These are phyloP conservation scores for Ommatoiulus sabulosus DNA, from an alignment of 2,888 invertebrate genomes.

Conservation along the genomic window DNA sequence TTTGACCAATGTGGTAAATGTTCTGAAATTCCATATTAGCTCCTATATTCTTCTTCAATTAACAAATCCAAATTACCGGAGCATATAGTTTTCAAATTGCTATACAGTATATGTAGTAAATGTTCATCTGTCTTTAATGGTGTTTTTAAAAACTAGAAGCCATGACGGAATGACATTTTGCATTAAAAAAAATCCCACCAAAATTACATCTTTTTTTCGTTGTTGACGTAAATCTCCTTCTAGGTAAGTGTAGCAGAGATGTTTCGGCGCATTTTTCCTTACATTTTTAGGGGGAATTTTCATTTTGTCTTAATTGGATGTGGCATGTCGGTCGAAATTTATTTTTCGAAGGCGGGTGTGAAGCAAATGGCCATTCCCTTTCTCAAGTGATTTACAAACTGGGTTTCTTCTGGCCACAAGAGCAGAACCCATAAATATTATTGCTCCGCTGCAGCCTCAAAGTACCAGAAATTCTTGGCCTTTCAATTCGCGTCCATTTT, in stretches of 20 bases:
- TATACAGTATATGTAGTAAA: not conserved
- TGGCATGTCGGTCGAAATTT: conserved; percentile 48
- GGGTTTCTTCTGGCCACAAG: conserved; percentile 27
- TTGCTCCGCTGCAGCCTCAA: not conserved
- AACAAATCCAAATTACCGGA: not conserved
- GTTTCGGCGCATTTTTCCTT: conserved; percentile 21
- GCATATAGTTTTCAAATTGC: not conserved
- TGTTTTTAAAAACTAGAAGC: not conserved
- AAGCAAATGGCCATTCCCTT: conserved; percentile 26
- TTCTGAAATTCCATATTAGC: too few species aligned
- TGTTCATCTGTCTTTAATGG: not conserved
- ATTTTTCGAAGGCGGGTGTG: conserved; percentile 46
- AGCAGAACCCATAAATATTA: conserved; percentile 48
- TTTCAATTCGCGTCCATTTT: conserved; percentile 30
- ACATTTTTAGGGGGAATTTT: not conserved
- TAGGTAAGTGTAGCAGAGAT: conserved; percentile 38
- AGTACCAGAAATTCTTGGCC: conserved; percentile 22
- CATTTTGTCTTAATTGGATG: conserved; percentile 53
- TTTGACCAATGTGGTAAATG: too few species aligned
- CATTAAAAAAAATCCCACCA: not conserved
- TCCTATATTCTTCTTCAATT: not conserved
- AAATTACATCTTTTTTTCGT: conserved; percentile 8
- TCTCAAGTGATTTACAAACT: conserved; percentile 41
- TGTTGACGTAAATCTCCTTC: conserved; percentile 1
- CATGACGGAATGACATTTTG: not conserved